Evolutionary conservation across 2,113 vertebrate genomes (phyloP), one percentile per base, ranked within the genome.

Genomic region (Pandion haliaetus): DNA sequence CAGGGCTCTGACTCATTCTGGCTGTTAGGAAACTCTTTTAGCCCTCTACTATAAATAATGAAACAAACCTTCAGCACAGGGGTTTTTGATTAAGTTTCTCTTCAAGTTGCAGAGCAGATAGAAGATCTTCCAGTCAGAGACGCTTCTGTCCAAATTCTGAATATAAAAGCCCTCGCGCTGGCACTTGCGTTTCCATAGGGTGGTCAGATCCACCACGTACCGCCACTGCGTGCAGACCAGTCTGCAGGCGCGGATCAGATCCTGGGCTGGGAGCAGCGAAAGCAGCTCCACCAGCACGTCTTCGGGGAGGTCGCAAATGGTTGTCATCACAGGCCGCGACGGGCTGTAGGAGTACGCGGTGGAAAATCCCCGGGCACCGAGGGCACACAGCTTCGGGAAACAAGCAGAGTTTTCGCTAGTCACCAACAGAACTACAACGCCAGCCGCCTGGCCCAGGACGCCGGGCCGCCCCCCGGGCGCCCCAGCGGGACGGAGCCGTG

Each of bases 151-250:
- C 90, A 92, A 78, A 54, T n/a, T 67, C 45, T 87, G 90, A 0
- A 23, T 7, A 6, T 96, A 90, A 21, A 97, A 98, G 12, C 98
- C 98, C 3, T 98, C 98, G 0, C 86, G 97, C 44, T 98, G 93
- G 87, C 98, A 98, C 80, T 98, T 98, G 47, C 95, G 94, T 14
- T 98, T 98, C 98, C 98, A 98, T 0, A 98, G 96, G 12, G 97
- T 97, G 50, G 88, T 55, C 1, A 98, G 96, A n/a, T 98, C 98
- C 24, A 98, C 98, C 95, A 98, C 92, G 52, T 98, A 90, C 0
- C 97, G 92, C 98, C 98, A 99, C 76, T 97, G 96, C 38, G 57
- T 20, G 86, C 98, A 98, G 29, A 98, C 98, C 2, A 72, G 88
- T 1, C 98, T 90, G 96, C 98, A 99, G 47, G 12, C 25, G 42